Conservation (phyloP, 2,113 vertebrate genomes). For the Brachypteracias leptosomus region DNA sequence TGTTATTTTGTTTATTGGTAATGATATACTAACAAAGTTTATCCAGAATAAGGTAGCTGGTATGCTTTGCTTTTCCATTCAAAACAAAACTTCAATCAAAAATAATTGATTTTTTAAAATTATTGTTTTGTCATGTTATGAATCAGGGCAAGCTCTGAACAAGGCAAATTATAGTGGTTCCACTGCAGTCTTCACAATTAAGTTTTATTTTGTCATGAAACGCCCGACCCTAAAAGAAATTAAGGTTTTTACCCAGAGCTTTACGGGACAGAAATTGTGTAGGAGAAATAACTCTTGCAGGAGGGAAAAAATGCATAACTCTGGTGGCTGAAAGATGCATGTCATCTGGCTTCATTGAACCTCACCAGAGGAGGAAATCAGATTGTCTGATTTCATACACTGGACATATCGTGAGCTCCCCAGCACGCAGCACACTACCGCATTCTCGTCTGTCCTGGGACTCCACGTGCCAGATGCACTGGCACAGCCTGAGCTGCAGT, state of each 20-base stretch:
- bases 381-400: not conserved
- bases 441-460: accelerated
- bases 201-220: not conserved
- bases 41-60: not conserved
- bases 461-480: accelerated
- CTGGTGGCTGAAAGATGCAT: not conserved
- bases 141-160: not conserved
- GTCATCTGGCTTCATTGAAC: not conserved
- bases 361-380: not conserved
- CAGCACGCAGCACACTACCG: not conserved
- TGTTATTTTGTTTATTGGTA: not conserved
- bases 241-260: not conserved
- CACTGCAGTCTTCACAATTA: not conserved
- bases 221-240: not conserved
- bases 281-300: not conserved
- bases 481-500: not conserved
- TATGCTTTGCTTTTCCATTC: not conserved
- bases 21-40: not conserved
- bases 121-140: not conserved
- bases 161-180: not conserved
- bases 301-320: not conserved
- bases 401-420: accelerated
- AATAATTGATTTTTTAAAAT: not conserved
- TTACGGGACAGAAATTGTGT: not conserved
- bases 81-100: not conserved